These are phyloP conservation scores for Malacoctenus gilli DNA, from an alignment of 2,797 vertebrate genomes.

Conservation along the genomic window DNA sequence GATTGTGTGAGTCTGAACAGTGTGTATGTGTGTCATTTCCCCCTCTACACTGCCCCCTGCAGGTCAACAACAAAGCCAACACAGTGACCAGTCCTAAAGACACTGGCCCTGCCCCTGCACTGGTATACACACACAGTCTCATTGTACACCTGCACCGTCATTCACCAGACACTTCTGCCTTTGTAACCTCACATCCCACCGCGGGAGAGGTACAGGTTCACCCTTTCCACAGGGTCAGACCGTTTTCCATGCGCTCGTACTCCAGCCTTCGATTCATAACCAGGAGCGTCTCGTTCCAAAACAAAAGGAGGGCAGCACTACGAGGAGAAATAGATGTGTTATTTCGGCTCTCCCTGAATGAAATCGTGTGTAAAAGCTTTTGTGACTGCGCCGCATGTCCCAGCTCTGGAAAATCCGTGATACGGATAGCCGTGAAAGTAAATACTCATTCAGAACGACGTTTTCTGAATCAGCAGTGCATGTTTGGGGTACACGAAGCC, in stretches of 20 bases:
- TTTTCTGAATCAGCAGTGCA: conserved; percentile 43
- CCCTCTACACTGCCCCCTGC: conserved; percentile 77
- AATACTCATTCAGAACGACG: conserved; percentile 36
- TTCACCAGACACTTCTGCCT: conserved; percentile 40
- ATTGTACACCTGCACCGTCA: conserved; percentile 52
- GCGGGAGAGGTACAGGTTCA: conserved; percentile 69
- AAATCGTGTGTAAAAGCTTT: conserved; percentile 39
- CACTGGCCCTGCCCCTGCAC: conserved; percentile 81
- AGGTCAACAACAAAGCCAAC: conserved; percentile 88
- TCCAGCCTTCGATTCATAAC: conserved; percentile 16
- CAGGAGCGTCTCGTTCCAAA: background rate
- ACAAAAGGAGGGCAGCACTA: conserved; percentile 1
- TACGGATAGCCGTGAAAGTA: conserved; percentile 20
- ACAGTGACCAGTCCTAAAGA: conserved; percentile 86
- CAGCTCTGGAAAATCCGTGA: conserved; percentile 30
- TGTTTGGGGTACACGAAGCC: conserved; percentile 36
- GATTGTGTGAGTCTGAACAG: conserved; percentile 42
- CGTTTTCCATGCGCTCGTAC: conserved; percentile 14
- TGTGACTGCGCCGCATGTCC: conserved; percentile 42
- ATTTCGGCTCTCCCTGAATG: conserved; percentile 63
- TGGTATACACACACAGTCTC: conserved; percentile 80
- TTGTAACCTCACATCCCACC: conserved; percentile 29
- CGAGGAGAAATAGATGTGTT: conserved; percentile 11
- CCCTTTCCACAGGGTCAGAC: conserved; percentile 39
- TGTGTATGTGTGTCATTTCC: conserved; percentile 71